Evolutionary conservation across 2,797 vertebrate species (phyloP).

Genomic region (Gadopsis bispinosus): DNA sequence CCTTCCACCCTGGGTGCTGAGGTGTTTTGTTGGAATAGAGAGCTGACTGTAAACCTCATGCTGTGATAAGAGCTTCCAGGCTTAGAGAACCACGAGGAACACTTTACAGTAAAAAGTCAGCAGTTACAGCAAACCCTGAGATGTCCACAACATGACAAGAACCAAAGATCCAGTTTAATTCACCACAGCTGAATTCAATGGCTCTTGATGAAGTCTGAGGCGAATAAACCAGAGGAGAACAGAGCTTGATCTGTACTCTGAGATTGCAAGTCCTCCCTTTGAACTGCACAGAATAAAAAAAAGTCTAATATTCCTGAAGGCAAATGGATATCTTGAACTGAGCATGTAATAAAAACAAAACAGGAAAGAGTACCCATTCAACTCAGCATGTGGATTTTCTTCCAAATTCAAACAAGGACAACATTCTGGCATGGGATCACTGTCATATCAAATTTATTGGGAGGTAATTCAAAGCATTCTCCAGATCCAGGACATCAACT

Average conservation of each 20-base stretch:
- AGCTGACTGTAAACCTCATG: slow-evolving; percentile 46
- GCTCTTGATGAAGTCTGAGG: slow-evolving; percentile 29
- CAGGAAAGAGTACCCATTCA: slow-evolving; percentile 26
- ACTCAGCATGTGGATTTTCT: slow-evolving; percentile 30
- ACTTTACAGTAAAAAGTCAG: slow-evolving; percentile 47
- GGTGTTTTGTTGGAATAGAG: slow-evolving; percentile 27
- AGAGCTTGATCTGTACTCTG: neutral
- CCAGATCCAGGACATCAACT: slow-evolving; percentile 16
- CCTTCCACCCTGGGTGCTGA: neutral
- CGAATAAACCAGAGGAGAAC: slow-evolving; percentile 14
- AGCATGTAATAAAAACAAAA: slow-evolving; percentile 34
- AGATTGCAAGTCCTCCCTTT: neutral
- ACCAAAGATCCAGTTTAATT: slow-evolving; percentile 43
- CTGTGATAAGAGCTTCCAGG: slow-evolving; percentile 65
- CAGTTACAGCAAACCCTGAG: slow-evolving; percentile 44
- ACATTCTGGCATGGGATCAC: slow-evolving; percentile 24
- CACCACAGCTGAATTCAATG: slow-evolving; percentile 34
- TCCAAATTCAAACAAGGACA: slow-evolving; percentile 43
- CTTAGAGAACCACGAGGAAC: slow-evolving; percentile 21
- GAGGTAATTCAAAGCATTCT: slow-evolving; percentile 43
- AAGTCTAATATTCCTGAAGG: slow-evolving; percentile 16
- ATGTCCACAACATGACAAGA: slow-evolving; percentile 40
- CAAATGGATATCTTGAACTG: slow-evolving; percentile 34
- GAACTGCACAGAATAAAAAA: neutral
- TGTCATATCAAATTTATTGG: slow-evolving; percentile 28